Conservation (phyloP, 1,140 invertebrate species). For the Eciton burchellii region DNA sequence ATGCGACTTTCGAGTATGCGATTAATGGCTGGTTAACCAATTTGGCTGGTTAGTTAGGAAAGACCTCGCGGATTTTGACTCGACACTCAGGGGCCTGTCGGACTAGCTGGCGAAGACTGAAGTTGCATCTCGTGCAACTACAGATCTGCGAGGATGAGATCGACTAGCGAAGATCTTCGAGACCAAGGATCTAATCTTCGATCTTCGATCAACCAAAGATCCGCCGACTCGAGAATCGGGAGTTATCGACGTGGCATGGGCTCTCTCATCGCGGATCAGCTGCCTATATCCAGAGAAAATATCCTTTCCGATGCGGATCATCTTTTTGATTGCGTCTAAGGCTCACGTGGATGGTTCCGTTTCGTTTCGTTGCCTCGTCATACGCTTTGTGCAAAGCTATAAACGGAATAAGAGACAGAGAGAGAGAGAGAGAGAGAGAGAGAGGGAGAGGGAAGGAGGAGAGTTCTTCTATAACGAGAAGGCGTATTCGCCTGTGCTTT, state of each 20-base stretch:
- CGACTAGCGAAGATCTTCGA: not conserved
- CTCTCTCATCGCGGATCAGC: not conserved
- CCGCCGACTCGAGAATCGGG: not conserved
- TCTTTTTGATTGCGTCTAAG: not conserved
- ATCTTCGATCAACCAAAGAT: not conserved
- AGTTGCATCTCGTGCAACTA: too few relatives aligned
- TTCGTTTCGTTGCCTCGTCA: constrained; percentile 5
- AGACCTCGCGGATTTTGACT: not conserved
- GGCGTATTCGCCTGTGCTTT: constrained; percentile 49
- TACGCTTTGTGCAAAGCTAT: not conserved
- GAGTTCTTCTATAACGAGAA: not conserved
- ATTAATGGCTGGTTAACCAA: not conserved
- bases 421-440: not conserved
- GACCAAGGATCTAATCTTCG: not conserved
- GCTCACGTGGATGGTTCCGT: not conserved
- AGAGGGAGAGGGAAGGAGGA: constrained; percentile 2
- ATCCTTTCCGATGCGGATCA: not conserved
- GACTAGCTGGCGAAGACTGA: not conserved
- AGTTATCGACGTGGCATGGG: too few relatives aligned
- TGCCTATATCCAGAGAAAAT: not conserved
- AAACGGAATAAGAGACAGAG: not conserved
- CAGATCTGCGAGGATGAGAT: too few relatives aligned
- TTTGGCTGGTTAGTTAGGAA: not conserved
- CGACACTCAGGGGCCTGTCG: not conserved
- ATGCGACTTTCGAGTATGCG: too few relatives aligned